Conservation (phyloP, 2,797 vertebrate genomes). For the Chelmon rostratus region DNA sequence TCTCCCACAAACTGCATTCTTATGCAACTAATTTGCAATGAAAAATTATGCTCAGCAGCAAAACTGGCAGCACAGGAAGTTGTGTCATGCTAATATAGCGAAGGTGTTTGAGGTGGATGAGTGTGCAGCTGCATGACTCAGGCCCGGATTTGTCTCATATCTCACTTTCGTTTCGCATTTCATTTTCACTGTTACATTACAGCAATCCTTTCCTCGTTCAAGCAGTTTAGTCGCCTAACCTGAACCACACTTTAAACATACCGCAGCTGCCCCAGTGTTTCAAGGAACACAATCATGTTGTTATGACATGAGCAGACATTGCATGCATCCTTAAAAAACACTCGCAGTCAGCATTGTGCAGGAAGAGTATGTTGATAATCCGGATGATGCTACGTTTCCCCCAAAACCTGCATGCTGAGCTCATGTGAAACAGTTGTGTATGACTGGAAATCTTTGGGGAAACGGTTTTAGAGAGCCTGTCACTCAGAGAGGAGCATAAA, state of each 20-base stretch:
- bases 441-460: background rate
- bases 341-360: background rate
- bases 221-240: background rate
- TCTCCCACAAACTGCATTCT: slow-evolving; percentile 11
- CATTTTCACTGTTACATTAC: background rate
- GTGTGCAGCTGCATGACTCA: slow-evolving; percentile 22
- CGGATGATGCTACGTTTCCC: background rate
- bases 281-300: background rate
- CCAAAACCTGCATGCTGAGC: background rate
- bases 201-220: background rate
- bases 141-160: slow-evolving; percentile 3
- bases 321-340: background rate
- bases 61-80: background rate
- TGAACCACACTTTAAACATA: background rate
- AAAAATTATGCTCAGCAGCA: background rate
- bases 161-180: slow-evolving; percentile 10
- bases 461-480: slow-evolving; percentile 13
- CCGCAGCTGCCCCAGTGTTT: background rate
- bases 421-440: background rate
- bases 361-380: background rate
- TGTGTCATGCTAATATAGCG: background rate
- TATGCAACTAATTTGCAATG: slow-evolving; percentile 6
- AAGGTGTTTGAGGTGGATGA: slow-evolving; percentile 14
- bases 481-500: slow-evolving; percentile 25
- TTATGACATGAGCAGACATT: background rate